These are phyloP conservation scores for Drosophila robusta DNA, from an alignment of 2,888 invertebrate species.

Conservation along the genomic window DNA sequence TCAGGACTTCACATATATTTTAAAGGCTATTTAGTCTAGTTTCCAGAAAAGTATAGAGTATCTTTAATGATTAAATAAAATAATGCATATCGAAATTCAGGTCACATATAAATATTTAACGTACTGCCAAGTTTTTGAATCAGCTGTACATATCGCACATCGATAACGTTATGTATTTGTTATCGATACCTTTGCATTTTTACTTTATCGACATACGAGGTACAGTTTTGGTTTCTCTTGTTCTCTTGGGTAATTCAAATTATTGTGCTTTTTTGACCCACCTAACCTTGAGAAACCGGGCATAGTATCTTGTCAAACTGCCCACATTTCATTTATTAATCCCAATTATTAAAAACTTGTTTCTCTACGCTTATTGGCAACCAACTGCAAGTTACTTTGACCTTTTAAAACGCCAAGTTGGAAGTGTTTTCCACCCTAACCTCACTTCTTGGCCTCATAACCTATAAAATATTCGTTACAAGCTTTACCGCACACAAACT, in stretches of 20 bases:
- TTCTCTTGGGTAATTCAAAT: background rate
- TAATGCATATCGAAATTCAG: too few relatives aligned
- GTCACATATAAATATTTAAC: too few relatives aligned
- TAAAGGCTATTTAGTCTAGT: too few relatives aligned
- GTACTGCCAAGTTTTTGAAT: background rate
- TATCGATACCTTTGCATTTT: background rate
- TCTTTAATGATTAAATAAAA: too few relatives aligned
- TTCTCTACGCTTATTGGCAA: background rate
- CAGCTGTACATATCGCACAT: background rate
- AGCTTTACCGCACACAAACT: background rate
- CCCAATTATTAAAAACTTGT: slow-evolving; percentile 1
- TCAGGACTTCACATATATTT: too few relatives aligned
- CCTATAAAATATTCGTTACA: background rate
- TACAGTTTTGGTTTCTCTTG: background rate
- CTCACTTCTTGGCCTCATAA: background rate
- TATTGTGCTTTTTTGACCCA: background rate
- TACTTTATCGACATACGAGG: too few relatives aligned
- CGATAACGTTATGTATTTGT: background rate
- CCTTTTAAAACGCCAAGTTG: background rate
- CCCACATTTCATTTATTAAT: background rate
- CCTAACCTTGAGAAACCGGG: background rate
- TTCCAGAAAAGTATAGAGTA: too few relatives aligned
- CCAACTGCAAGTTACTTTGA: background rate
- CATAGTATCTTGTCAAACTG: background rate
- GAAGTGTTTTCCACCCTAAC: background rate